Evolutionary conservation across 2,113 vertebrate genomes (phyloP).

Genomic region (Halichoerus grypus): DNA sequence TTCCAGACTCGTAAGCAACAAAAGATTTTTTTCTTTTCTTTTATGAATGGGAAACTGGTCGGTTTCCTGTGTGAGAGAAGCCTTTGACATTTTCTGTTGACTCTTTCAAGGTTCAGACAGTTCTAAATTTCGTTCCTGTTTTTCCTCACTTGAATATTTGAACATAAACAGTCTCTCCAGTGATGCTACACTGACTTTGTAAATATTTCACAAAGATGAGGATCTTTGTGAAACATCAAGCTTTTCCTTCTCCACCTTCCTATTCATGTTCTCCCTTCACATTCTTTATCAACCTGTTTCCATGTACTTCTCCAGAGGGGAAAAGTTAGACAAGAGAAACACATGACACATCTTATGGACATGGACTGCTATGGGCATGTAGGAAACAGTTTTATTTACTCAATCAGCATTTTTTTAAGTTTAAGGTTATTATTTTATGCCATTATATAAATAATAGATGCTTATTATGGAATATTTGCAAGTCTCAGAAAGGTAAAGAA

Average conservation of each 20-base stretch:
- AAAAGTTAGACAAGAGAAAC: neutral
- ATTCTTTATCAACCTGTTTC: neutral
- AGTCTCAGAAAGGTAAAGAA: neutral
- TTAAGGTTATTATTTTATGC: neutral
- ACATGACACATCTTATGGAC: neutral
- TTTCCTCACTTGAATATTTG: neutral
- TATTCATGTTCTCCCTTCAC: neutral
- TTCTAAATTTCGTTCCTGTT: neutral
- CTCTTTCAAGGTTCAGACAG: neutral
- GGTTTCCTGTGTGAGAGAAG: neutral
- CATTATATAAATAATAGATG: neutral
- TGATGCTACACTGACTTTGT: neutral
- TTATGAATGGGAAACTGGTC: neutral
- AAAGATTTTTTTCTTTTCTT: neutral
- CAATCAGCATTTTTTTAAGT: neutral
- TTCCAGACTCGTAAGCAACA: slow-evolving; percentile 40
- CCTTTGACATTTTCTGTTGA: slow-evolving; percentile 42
- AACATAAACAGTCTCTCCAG: neutral
- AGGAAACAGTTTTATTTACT: neutral
- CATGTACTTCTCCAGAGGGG: neutral
- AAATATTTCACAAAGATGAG: neutral
- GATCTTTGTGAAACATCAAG: fast-evolving
- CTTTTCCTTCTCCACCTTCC: neutral
- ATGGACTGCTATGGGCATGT: neutral
- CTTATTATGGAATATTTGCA: neutral